Evolutionary conservation across 1,140 invertebrate species (phyloP), one percentile per base, ranked within the genome.

Genomic region (Lucilia sericata): DNA sequence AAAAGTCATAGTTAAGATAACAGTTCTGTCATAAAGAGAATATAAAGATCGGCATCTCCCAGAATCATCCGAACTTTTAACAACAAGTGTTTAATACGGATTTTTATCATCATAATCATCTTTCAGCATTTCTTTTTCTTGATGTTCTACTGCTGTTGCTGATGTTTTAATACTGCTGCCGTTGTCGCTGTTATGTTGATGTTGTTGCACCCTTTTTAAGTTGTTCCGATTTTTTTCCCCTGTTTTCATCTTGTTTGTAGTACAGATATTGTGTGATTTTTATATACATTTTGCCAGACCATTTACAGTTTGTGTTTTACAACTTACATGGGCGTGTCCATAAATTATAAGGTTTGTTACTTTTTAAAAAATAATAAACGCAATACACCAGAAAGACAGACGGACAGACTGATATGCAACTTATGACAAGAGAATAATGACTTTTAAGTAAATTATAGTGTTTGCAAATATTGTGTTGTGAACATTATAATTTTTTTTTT

Each of bases 381-480:
- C 21, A 70, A 70, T n/a, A n/a, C 14, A 70, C 1, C 1, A 25
- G 7, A 70, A 25, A 3, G 21, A 70, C 19, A 70, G 5, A 17
- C 13, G n/a, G 14, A 60, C 14, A 60, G n/a, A 60, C 55, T 60
- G 55, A 5, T n/a, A 60, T 60, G 55, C 14, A 60, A n/a, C n/a
- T 17, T 60, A 60, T n/a, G 14, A 60, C 2, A 60, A 60, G 55
- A 60, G 55, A 60, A 14, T 60, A n/a, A n/a, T 55, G 74, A 84
- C 55, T 86, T 88, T 30, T 89, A 88, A 89, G 88, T 89, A 89
- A 89, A 89, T 89, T 89, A 89, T 88, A 89, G 88, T 89, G 88
- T 87, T 88, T 89, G 88, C 88, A 89, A 89, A 89, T 89, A 88
- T 89, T 88, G 88, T 88, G 88, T 88, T 89, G 88, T 89, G 88